phyloP scores from a whole-genome alignment of 2,888 invertebrate genomes.

The Dasysyrphus albostriatus region DNA sequence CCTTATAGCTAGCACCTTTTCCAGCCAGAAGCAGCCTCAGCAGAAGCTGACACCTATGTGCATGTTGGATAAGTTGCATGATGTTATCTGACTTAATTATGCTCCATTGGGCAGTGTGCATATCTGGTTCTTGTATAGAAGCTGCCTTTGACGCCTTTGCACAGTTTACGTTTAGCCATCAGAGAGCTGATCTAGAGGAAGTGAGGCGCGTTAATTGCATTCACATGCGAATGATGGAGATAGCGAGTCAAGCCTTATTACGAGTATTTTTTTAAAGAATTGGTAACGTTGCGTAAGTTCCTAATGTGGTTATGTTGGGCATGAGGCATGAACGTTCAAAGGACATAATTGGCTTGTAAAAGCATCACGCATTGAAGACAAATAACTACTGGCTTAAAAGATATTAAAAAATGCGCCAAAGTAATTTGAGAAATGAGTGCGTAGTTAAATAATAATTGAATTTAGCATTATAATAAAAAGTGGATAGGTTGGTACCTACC shows the following conservation, averaged over 20 bases:
- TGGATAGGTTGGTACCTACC: too few relatives aligned
- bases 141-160: slow-evolving; percentile 24
- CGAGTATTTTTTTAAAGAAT: slow-evolving; percentile 25
- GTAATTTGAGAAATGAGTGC: neutral
- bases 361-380: neutral
- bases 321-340: slow-evolving; percentile 12
- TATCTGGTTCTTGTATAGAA: slow-evolving; percentile 44
- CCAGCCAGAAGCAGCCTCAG: slow-evolving; percentile 30
- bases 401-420: neutral
- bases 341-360: neutral
- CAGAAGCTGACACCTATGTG: slow-evolving; percentile 65
- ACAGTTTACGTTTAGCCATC: slow-evolving; percentile 10
- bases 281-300: slow-evolving; percentile 35
- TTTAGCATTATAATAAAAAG: neutral
- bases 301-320: slow-evolving; percentile 39
- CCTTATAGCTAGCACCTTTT: slow-evolving; percentile 57
- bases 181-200: slow-evolving; percentile 30
- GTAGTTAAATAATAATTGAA: neutral
- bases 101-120: slow-evolving; percentile 62
- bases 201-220: slow-evolving; percentile 44
- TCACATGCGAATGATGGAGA: slow-evolving; percentile 35
- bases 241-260: slow-evolving; percentile 15
- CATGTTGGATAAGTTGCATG: slow-evolving; percentile 67
- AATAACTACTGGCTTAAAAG: neutral
- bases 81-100: slow-evolving; percentile 73